Conservation (phyloP, 2,888 invertebrate genomes). For the Mesodorylaimus sp. region DNA sequence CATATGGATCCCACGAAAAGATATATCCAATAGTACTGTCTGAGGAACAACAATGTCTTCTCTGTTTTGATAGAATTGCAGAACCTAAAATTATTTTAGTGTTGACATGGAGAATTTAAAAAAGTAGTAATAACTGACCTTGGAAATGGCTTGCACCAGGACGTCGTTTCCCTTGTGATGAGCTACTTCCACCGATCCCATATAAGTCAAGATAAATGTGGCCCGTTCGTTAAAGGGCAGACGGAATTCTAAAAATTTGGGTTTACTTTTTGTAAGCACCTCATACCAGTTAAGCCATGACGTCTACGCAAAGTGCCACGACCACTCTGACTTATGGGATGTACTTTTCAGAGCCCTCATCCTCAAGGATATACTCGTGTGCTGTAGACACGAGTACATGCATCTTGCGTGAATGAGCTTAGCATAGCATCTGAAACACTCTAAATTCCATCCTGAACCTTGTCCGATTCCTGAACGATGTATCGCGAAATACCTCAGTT, state of each 20-base stretch:
- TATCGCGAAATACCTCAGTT: no score
- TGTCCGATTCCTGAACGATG: no score
- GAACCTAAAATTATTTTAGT: conserved; percentile 17
- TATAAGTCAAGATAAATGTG: conserved; percentile 51
- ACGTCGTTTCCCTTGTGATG: conserved; percentile 94
- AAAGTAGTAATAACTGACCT: conserved; percentile 15
- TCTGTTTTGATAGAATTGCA: conserved; percentile 24
- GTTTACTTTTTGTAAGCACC: no score
- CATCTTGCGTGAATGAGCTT: no score
- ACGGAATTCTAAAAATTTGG: conserved; percentile 16
- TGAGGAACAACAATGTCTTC: conserved; percentile 28
- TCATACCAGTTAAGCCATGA: no score
- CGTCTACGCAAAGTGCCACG: no score
- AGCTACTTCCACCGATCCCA: conserved; percentile 85
- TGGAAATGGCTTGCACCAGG: conserved; percentile 35
- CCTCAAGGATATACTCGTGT: no score
- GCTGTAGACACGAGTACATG: no score
- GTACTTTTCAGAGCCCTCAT: no score
- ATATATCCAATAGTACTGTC: conserved; percentile 28
- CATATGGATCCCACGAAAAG: conserved; percentile 28
- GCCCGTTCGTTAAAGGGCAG: conserved; percentile 21
- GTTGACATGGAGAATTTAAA: background rate
- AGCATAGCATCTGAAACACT: no score
- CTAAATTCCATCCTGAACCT: no score
- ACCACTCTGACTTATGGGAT: no score